Percentiles rank a stretch among this genome's conserved stretches.
phyloP scores from a whole-genome alignment of 1,140 invertebrate genomes.

The Penaeus vannamei region DNA sequence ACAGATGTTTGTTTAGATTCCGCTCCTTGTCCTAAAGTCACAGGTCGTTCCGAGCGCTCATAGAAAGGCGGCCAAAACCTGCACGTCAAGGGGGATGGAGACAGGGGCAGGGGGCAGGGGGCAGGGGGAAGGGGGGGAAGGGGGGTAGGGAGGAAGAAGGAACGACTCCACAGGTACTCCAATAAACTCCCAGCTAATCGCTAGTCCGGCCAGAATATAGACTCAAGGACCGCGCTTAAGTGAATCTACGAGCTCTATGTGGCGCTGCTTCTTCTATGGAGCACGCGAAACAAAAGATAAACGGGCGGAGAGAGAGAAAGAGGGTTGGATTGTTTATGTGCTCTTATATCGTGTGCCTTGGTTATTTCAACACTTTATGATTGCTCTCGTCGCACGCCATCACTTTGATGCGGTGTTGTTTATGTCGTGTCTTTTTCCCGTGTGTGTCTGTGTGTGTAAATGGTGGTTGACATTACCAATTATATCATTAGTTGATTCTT shows the following conservation, averaged over 20 bases:
- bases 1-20: too few species aligned
- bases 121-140: slow-evolving; percentile 13
- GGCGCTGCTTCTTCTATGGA: not conserved
- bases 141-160: not conserved
- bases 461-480: too few species aligned
- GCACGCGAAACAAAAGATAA: not conserved
- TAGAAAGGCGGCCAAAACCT: not conserved
- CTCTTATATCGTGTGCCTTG: slow-evolving; percentile 32
- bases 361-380: slow-evolving; percentile 34
- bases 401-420: too few species aligned
- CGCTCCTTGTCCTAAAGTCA: too few species aligned
- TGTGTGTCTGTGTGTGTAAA: too few species aligned
- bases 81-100: slow-evolving; percentile 11
- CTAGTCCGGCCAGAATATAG: too few species aligned
- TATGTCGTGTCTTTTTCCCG: too few species aligned
- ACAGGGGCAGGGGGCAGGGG: not conserved
- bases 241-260: slow-evolving; percentile 31
- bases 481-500: too few species aligned
- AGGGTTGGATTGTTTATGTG: not conserved
- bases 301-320: not conserved
- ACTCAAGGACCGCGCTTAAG: too few species aligned
- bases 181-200: too few species aligned
- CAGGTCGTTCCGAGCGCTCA: too few species aligned
- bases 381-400: slow-evolving; percentile 3
- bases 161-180: too few species aligned